phyloP scores from a whole-genome alignment of 1,140 invertebrate genomes.

The Spodoptera litura region DNA sequence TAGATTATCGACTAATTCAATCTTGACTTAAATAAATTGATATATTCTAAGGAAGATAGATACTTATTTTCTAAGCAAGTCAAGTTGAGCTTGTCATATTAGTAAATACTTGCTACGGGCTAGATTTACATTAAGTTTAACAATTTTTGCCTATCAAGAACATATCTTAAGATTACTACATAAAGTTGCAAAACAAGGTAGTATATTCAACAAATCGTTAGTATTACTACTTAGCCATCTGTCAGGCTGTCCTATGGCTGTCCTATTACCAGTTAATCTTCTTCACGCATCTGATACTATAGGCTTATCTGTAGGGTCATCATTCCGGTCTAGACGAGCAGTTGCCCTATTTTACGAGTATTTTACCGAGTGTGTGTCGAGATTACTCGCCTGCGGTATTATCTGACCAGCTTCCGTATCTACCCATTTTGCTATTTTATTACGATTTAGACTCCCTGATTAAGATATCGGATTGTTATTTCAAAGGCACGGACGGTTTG shows the following conservation, averaged over 20 bases:
- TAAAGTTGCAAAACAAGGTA: background rate
- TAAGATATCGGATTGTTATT: background rate
- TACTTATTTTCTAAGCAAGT: no score
- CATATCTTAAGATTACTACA: no score
- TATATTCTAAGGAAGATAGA: no score
- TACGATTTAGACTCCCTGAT: background rate
- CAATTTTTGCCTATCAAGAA: no score
- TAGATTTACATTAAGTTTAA: no score
- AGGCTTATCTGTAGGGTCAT: slow-evolving; percentile 11
- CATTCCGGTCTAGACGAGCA: slow-evolving; percentile 17
- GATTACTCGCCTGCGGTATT: background rate
- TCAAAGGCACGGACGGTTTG: no score
- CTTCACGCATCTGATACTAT: background rate
- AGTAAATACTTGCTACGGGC: no score
- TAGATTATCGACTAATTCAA: no score
- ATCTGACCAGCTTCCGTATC: slow-evolving; percentile 13
- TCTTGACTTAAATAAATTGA: no score
- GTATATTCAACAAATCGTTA: background rate
- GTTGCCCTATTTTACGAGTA: slow-evolving; percentile 30
- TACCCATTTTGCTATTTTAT: background rate
- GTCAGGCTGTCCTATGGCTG: background rate
- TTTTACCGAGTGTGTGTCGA: slow-evolving; percentile 6
- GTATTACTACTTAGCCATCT: background rate
- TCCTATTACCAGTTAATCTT: background rate
- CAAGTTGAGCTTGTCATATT: no score